Conservation (phyloP, 2,113 vertebrate species). For the Vanacampus margaritifer region DNA sequence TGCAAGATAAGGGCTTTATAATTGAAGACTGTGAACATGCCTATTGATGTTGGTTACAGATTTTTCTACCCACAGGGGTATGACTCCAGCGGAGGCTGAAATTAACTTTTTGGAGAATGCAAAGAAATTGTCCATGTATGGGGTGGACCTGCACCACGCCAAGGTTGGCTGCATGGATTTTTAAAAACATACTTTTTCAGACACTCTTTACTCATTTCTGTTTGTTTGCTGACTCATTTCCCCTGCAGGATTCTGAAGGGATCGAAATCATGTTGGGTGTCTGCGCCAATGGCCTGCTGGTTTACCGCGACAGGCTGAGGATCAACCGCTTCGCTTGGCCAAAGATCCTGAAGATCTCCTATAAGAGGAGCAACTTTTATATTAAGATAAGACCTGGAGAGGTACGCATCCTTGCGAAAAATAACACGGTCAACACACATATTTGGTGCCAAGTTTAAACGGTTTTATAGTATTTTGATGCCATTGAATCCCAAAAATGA, state of each 20-base stretch:
- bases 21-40: constrained; percentile 13
- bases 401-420: constrained; percentile 60
- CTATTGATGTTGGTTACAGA: constrained; percentile 31
- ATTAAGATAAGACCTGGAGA: constrained; percentile 98
- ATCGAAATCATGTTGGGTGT: constrained; percentile 98
- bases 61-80: constrained; percentile 76
- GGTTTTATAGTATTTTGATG: no score
- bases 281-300: constrained; percentile 94
- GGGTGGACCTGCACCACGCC: constrained; percentile 95
- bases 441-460: no score
- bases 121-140: constrained; percentile 99
- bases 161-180: constrained; percentile 77
- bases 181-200: not conserved
- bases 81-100: constrained; percentile 96
- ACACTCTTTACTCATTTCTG: not conserved
- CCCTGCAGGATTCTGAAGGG: constrained; percentile 89
- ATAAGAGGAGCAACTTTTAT: constrained; percentile 98
- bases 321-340: constrained; percentile 99
- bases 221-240: constrained; percentile 5
- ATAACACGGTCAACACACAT: not conserved
- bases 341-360: constrained; percentile 99
- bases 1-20: constrained; percentile 23
- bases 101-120: constrained; percentile 98
- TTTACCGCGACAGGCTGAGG: constrained; percentile 93
- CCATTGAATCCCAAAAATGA: no score